A percentile compares a stretch with the other conserved stretches of the same genome.
Evolutionary conservation across 2,888 invertebrate species (phyloP).

Genomic region (Drosophila mimica): DNA sequence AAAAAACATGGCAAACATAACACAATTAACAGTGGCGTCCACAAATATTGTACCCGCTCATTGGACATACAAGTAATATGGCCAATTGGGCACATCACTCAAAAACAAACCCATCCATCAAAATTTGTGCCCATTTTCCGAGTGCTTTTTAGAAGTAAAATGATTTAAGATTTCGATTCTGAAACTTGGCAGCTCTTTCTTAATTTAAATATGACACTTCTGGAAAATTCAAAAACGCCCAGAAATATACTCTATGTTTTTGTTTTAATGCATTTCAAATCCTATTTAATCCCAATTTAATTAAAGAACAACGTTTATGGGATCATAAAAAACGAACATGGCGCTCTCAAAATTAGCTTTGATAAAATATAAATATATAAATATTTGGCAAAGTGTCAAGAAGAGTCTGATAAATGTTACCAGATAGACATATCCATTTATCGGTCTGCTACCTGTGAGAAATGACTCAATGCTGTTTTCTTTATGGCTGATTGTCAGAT

Average conservation of each 20-base stretch:
- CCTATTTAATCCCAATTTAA: background rate
- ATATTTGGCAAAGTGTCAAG: slow-evolving; percentile 47
- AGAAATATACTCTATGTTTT: background rate
- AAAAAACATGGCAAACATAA: too few relatives aligned
- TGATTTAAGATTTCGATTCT: background rate
- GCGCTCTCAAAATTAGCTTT: slow-evolving; percentile 26
- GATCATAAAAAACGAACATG: slow-evolving; percentile 21
- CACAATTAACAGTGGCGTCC: slow-evolving; percentile 13
- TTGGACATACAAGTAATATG: background rate
- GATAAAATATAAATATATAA: slow-evolving; percentile 16
- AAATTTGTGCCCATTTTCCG: background rate
- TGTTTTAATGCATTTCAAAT: background rate
- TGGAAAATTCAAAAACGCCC: background rate
- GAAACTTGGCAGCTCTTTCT: background rate
- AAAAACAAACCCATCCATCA: background rate
- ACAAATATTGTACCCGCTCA: slow-evolving; percentile 9
- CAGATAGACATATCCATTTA: slow-evolving; percentile 2
- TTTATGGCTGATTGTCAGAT: background rate
- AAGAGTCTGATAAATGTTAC: slow-evolving; percentile 23
- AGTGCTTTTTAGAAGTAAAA: background rate
- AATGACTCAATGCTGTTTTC: slow-evolving; percentile 40
- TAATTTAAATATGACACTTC: background rate
- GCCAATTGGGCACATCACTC: background rate
- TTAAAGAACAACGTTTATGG: background rate
- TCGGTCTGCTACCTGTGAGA: slow-evolving; percentile 14